Base-by-base conservation (phyloP, 2,797 vertebrate species). In the Enteromius fasciolatus region DNA sequence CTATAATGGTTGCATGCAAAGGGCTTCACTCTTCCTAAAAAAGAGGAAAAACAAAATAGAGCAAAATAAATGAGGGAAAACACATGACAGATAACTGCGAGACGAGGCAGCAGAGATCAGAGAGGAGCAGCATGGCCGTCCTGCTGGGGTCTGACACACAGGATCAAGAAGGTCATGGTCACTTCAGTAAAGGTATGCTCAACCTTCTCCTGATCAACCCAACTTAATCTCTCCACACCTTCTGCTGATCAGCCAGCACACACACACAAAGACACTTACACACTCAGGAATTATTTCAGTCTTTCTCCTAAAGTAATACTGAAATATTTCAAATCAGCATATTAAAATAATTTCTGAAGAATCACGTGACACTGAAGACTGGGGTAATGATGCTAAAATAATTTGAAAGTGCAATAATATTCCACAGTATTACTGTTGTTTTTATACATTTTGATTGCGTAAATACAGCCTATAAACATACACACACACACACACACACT, bases 21-120 rank as follows among this genome's bases (percentile, higher is more conserved):
- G 73, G 39, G 46, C 75, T 84, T 79, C 15, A 78, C 82, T 81
- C 59, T 31, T 74, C 52, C 46, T 72, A 64, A 54, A 63, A 48
- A 68, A 46, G 52, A 15, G n/a, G 72, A 5, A 7, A 39, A 31
- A 63, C 46, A 54, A 63, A 39, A 57, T 84, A 89, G 90, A 85
- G 87, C 20, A 15, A 82, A 85, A 90, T 78, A 88, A 86, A 76
- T 91, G 89, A 87, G 86, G 90, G 83, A 87, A 92, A 84, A 88
- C 87, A 46, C 89, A 93, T 89, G 90, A 93, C 89, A 90, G 90
- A 90, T 89, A 88, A 90, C 85, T 88, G 90, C 89, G 90, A 92
- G 88, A 93, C 87, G 88, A 90, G 92, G 90, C 89, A 90, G 92
- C 87, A 89, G 89, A 93, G 92, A 93, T 92, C 91, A 91, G 72